Evolutionary conservation across 2,113 vertebrate species (phyloP).

Genomic region (Ploceus nigricollis): DNA sequence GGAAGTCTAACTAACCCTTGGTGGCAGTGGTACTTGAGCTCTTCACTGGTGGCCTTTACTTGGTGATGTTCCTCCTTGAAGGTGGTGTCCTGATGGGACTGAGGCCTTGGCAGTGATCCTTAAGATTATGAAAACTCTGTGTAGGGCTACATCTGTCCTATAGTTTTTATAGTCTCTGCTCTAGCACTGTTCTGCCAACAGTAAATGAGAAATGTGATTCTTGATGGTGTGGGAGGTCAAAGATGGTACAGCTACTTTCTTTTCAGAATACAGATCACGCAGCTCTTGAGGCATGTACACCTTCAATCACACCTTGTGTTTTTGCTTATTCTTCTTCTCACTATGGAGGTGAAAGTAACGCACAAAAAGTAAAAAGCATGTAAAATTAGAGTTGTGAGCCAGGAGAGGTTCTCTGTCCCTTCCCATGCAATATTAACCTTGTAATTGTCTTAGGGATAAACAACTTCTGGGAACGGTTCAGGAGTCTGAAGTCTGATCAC

Average conservation of each 20-base stretch:
- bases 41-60: background rate
- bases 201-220: background rate
- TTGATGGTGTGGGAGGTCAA: background rate
- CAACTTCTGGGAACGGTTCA: background rate
- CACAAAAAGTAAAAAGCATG: background rate
- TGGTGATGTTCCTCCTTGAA: background rate
- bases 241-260: background rate
- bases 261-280: background rate
- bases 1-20: background rate
- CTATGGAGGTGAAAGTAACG: background rate
- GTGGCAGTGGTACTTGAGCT: background rate
- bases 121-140: fast-evolving
- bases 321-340: background rate
- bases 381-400: background rate
- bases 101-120: background rate
- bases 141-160: background rate
- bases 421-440: constrained; percentile 2
- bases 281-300: background rate
- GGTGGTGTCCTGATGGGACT: background rate
- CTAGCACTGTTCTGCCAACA: background rate
- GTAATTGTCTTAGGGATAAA: background rate
- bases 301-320: background rate
- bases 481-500: background rate
- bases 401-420: background rate
- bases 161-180: background rate